phyloP scores from a whole-genome alignment of 2,888 invertebrate genomes.

The Melangyna quadrimaculata region DNA sequence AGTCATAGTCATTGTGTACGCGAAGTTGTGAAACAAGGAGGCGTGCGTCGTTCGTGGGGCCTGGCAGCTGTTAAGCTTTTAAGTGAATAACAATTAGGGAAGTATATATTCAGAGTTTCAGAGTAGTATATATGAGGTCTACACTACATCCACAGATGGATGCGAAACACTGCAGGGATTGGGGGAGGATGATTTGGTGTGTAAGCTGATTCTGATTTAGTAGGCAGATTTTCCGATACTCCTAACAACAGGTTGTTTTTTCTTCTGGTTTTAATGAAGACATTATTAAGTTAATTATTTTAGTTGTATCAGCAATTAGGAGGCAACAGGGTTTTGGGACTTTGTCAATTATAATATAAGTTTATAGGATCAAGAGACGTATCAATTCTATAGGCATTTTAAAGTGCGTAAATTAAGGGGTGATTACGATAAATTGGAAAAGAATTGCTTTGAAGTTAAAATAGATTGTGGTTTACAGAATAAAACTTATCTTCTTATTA shows the following conservation, averaged over 20 bases:
- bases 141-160: conserved; percentile 2
- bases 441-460: neutral
- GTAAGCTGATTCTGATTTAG: conserved; percentile 57
- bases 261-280: conserved; percentile 53
- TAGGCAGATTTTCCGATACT: conserved; percentile 52
- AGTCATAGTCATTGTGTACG: conserved; percentile 43
- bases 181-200: neutral
- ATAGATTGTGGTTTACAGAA: no score
- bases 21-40: conserved; percentile 64
- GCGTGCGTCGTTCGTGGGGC: conserved; percentile 35
- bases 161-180: neutral
- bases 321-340: conserved; percentile 14
- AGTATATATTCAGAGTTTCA: conserved; percentile 51
- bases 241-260: conserved; percentile 58
- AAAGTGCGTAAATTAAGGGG: neutral
- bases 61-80: conserved; percentile 71
- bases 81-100: conserved; percentile 71
- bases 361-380: neutral
- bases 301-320: conserved; percentile 54
- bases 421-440: neutral
- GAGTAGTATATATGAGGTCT: neutral
- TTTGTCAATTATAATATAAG: conserved; percentile 36
- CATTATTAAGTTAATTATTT: conserved; percentile 63
- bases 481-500: no score
- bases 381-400: neutral